phyloP scores from a whole-genome alignment of 2,113 vertebrate genomes.

The Hiodon tergisus region DNA sequence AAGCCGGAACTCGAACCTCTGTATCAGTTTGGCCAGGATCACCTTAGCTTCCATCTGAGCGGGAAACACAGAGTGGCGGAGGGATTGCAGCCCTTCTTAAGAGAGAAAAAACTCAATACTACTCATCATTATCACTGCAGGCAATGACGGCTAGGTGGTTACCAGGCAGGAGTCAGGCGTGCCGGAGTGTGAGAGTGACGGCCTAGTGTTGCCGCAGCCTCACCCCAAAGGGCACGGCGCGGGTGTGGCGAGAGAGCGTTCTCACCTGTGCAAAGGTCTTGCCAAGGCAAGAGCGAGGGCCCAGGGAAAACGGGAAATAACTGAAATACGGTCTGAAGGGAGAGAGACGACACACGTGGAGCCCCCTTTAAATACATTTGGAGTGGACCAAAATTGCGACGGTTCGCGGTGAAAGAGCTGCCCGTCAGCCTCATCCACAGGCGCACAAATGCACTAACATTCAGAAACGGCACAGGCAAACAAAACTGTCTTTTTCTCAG shows the following conservation, averaged over 20 bases:
- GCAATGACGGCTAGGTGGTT: too few relatives aligned
- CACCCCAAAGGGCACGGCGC: too few relatives aligned
- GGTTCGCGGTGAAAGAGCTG: too few relatives aligned
- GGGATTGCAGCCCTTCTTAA: too few relatives aligned
- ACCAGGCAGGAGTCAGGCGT: too few relatives aligned
- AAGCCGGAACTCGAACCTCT: conserved; percentile 79
- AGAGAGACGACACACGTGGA: not conserved
- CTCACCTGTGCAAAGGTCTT: conserved; percentile 82
- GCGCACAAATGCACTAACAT: not conserved
- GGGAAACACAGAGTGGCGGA: not conserved
- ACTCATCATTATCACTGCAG: too few relatives aligned
- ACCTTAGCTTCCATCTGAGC: conserved; percentile 86
- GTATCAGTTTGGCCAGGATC: conserved; percentile 84
- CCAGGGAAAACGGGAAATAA: conserved; percentile 82
- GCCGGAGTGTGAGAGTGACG: too few relatives aligned
- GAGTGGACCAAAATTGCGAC: not conserved
- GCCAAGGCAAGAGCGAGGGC: conserved; percentile 80
- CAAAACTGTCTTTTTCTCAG: too few relatives aligned
- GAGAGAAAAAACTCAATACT: too few relatives aligned
- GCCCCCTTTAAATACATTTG: not conserved
- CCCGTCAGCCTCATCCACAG: not conserved
- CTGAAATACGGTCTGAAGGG: conserved; percentile 60
- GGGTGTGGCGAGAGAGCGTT: not conserved
- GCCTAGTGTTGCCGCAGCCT: too few relatives aligned
- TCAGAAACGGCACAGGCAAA: not conserved